Conservation (phyloP, 2,797 vertebrate genomes). For the Hozukius guyotensis region DNA sequence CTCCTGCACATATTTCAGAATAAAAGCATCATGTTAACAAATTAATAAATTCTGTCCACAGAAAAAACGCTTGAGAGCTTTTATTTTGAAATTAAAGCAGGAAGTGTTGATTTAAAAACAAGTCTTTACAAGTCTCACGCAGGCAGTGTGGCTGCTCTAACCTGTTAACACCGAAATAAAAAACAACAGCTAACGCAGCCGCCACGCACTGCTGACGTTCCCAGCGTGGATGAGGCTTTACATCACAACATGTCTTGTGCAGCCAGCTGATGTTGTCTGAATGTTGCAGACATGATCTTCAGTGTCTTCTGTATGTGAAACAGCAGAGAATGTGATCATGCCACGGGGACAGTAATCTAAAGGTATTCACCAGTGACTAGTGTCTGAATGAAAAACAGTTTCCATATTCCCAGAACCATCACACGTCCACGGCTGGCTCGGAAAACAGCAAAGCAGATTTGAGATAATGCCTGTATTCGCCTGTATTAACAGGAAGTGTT, state of each 20-base stretch:
- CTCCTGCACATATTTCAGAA: no score
- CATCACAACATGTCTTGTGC: background rate
- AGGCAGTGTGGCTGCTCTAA: no score
- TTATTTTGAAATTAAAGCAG: no score
- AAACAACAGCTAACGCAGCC: no score
- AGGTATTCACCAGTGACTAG: background rate
- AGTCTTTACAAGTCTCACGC: no score
- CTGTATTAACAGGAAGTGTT: conserved; percentile 58
- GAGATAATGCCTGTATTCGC: conserved; percentile 43
- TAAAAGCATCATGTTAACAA: no score
- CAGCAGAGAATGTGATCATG: background rate
- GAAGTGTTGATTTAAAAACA: no score
- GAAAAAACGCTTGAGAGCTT: no score
- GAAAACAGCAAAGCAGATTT: conserved; percentile 1
- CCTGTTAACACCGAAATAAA: no score
- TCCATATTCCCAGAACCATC: background rate
- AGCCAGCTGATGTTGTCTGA: background rate
- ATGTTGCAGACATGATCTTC: background rate
- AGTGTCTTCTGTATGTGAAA: background rate
- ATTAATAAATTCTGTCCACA: no score
- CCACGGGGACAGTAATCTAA: background rate
- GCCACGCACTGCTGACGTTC: no score
- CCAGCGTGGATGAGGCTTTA: no score
- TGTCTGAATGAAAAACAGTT: background rate
- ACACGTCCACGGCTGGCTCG: background rate